Base-by-base conservation (phyloP, 1,140 invertebrate species). In the Cotesia vestalis region DNA sequence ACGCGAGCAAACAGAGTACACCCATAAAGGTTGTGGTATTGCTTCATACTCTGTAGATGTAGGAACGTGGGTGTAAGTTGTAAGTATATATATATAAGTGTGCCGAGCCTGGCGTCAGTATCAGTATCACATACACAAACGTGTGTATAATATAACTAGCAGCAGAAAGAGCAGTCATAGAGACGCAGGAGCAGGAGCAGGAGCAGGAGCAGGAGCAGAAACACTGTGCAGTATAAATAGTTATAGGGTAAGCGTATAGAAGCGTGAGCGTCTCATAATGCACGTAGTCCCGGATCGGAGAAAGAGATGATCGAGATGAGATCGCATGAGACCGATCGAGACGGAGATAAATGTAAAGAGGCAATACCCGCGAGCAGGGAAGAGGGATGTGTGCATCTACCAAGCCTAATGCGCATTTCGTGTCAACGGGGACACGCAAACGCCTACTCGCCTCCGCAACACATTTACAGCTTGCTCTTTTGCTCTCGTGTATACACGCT, bases 341-440 rank as follows among this genome's bases (percentile, higher is more conserved):
- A 64, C 35, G 61, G 75, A 64, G 35, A 75, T 27, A 52, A 38
- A 59, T 59, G 57, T 59, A 60, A 51, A 38, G 38, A 34, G 36
- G 59, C 61, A 59, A 60, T 64, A 64, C 34, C 61, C 57, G 57
- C 17, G 57, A 59, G 27, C 27, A 27, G 57, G 57, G 9, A 59
- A 59, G 57, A 17, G 20, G 57, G 57, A 55, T 57, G 36, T 40
- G 46, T 46, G 35, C 59, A 63, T 36, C 20, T 61, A 59, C 77
- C 57, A 76, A 76, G 81, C 74, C 79, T 85, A 85, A 85, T 85
- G 84, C 83, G 83, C 78, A 76, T 84, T 84, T 78, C 83, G 75
- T 84, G 84, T 85, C 78, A 80, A 78, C 75, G 76, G 76, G 79
- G 78, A 73, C 77, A 78, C 63, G 38, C 63, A 53, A 68, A 68